Evolutionary conservation across 2,113 vertebrate genomes (phyloP).

Genomic region (Panurus biarmicus): DNA sequence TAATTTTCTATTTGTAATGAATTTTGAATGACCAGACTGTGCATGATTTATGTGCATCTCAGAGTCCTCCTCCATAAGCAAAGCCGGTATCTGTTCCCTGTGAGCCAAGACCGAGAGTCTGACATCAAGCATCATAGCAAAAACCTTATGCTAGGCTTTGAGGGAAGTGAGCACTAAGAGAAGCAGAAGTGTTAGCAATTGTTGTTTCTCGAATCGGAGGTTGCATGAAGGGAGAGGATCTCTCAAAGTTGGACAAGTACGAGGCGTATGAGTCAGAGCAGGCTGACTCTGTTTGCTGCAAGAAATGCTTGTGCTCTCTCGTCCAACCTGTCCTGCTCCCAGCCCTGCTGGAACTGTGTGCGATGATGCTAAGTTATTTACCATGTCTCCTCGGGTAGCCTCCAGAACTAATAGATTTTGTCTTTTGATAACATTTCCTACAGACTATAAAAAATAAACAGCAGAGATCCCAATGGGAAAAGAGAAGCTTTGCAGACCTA

Average conservation of each 20-base stretch:
- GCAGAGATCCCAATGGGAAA: background rate
- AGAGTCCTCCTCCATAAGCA: background rate
- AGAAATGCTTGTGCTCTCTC: background rate
- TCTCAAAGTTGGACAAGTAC: background rate
- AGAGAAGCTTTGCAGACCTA: background rate
- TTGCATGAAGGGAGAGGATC: background rate
- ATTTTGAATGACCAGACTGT: background rate
- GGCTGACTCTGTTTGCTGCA: background rate
- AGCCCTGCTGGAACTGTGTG: background rate
- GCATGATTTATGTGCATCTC: fast-evolving
- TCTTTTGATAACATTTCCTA: background rate
- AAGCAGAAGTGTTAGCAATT: background rate
- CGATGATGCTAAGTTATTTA: background rate
- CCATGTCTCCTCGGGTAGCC: background rate
- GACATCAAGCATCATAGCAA: background rate
- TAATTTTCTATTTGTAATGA: background rate
- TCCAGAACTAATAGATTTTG: background rate
- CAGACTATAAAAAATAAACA: background rate
- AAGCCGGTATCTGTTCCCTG: fast-evolving
- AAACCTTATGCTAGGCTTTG: background rate
- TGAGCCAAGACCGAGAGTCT: background rate
- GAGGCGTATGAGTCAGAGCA: background rate
- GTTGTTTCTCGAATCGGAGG: background rate
- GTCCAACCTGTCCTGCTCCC: background rate
- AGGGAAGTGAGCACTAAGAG: background rate